These are phyloP conservation scores for Tragulus kanchil DNA, from an alignment of 2,113 vertebrate genomes.

Conservation along the genomic window DNA sequence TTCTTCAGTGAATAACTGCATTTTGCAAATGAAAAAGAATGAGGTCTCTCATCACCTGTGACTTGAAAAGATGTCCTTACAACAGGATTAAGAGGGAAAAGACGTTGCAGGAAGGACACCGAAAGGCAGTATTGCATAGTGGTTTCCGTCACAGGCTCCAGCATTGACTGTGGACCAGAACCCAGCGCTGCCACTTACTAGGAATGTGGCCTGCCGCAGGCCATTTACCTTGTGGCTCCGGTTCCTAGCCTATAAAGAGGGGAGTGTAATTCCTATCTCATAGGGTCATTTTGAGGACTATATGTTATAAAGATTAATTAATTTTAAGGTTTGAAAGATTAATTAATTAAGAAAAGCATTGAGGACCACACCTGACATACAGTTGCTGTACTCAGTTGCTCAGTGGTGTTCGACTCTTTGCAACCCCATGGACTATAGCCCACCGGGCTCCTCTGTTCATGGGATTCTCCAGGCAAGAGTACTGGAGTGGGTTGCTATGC, in stretches of 20 bases:
- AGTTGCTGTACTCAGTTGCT: background rate
- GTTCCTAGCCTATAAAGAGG: background rate
- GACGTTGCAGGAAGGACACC: background rate
- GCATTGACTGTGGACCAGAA: background rate
- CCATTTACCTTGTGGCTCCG: background rate
- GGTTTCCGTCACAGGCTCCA: background rate
- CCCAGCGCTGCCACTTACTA: background rate
- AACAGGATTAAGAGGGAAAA: background rate
- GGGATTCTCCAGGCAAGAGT: no score
- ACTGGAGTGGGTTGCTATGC: no score
- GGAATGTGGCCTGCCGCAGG: background rate
- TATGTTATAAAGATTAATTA: background rate
- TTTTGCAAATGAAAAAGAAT: background rate
- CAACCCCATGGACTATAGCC: no score
- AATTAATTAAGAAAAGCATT: background rate
- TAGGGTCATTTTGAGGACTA: background rate
- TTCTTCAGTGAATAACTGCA: background rate
- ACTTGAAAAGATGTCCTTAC: background rate
- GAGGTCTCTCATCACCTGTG: background rate
- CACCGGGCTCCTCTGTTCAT: no score
- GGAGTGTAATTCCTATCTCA: background rate
- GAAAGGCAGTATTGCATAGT: background rate
- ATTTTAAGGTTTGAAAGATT: background rate
- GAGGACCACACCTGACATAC: background rate
- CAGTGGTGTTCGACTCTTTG: no score